Evolutionary conservation across 2,113 vertebrate genomes (phyloP).

Genomic region (Australoheros scitulus): DNA sequence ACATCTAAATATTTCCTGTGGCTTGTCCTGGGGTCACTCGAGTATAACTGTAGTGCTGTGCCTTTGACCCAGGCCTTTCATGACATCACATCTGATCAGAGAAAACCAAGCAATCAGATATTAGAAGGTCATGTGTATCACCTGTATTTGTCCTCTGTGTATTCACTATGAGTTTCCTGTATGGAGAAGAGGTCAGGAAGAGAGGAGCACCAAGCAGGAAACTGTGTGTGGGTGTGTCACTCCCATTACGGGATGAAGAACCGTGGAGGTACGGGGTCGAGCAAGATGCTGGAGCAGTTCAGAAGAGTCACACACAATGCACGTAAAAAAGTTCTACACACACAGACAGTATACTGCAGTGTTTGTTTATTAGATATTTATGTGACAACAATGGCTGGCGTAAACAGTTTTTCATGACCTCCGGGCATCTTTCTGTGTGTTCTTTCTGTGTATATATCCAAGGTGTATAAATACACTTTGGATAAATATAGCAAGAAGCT

Average conservation of each 20-base stretch:
- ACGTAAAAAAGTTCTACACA: not conserved
- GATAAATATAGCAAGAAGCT: conserved; percentile 59
- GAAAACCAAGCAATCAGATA: not conserved
- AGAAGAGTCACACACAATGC: conserved; percentile 42
- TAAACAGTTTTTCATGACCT: conserved; percentile 55
- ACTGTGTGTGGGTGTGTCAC: not conserved
- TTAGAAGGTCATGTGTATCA: not conserved
- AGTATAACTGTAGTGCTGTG: not conserved
- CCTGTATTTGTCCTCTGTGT: conserved; percentile 3
- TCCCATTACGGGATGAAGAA: conserved; percentile 27
- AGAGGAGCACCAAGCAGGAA: conserved; percentile 39
- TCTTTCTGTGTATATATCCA: conserved; percentile 40
- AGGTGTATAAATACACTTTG: conserved; percentile 41
- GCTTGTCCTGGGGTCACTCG: not conserved
- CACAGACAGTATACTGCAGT: not conserved
- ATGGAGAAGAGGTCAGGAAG: conserved; percentile 12
- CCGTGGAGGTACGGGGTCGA: conserved; percentile 5
- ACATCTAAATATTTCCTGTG: not conserved
- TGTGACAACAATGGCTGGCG: conserved; percentile 71
- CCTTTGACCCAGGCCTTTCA: not conserved
- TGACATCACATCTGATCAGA: not conserved
- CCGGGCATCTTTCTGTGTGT: conserved; percentile 2
- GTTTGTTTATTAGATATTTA: conserved; percentile 67
- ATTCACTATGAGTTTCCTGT: conserved; percentile 26
- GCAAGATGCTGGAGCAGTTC: conserved; percentile 16